These are phyloP conservation scores for Melopsittacus undulatus DNA, from an alignment of 2,797 vertebrate species.

Conservation along the genomic window DNA sequence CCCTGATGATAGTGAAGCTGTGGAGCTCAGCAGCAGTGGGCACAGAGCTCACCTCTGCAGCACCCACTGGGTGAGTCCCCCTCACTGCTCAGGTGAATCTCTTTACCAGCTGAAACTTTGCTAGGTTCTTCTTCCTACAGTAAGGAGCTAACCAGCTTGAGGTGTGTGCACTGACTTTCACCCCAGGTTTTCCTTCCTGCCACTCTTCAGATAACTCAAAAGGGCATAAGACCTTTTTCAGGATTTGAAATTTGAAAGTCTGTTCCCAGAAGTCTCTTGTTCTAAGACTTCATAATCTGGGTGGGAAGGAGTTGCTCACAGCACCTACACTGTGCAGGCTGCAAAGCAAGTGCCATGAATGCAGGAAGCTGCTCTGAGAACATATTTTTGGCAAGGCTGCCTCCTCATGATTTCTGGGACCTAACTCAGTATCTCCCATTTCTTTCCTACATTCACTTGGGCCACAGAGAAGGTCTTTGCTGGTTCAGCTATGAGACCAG, in stretches of 20 bases:
- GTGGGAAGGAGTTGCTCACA: background rate
- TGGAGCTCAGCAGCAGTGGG: background rate
- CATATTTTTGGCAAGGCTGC: background rate
- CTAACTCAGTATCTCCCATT: background rate
- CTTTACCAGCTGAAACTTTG: background rate
- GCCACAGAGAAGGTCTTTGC: background rate
- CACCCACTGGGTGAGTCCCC: background rate
- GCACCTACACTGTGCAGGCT: background rate
- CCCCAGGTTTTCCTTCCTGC: background rate
- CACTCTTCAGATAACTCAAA: background rate
- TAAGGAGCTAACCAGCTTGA: background rate
- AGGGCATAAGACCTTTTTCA: background rate
- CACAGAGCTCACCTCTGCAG: background rate
- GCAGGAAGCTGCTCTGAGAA: background rate
- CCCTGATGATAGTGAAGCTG: background rate
- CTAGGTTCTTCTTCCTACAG: background rate
- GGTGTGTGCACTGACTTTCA: background rate
- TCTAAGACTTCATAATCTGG: background rate
- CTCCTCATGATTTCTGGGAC: background rate
- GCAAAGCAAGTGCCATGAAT: background rate
- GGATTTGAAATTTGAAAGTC: background rate
- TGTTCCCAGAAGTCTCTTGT: background rate
- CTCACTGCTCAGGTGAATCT: background rate
- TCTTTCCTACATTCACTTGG: background rate
- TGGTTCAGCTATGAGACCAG: background rate